Base-by-base conservation (phyloP, 2,113 vertebrate species). In the Microtus montanus region DNA sequence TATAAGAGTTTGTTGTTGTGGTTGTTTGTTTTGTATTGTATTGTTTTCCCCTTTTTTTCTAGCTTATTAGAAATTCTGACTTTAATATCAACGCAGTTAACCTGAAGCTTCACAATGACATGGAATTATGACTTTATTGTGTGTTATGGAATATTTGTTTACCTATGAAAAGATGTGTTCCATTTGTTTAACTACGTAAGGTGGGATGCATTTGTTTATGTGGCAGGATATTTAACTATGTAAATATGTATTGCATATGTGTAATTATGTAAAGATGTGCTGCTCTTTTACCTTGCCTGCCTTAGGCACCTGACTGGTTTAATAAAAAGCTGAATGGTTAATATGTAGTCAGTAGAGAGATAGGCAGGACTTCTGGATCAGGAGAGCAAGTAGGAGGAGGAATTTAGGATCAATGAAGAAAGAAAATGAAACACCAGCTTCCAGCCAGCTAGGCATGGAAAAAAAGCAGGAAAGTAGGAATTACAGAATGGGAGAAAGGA, bases 61-160 rank as follows among this genome's bases (percentile, higher is more conserved):
- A 93, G 73, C 11, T 95, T 7, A 1, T 80, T 52, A 84, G 73
- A 41, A 84, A 26, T 84, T 95, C 92, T 71, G 11, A 2, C 73
- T 95, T 86, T 89, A 86, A 93, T n/a, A 89, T 35, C 19, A 92
- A 94, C 20, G 12, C 38, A 85, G n/a, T 33, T 86, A 58, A 30
- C 78, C 30, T 85, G 15, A 83, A 19, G 33, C 73, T 83, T 35
- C 20, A 22, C 1, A 9, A 71, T 14, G 22, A 66, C 28, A 71
- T 93, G 58, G 22, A 5, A 85, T 63, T 78, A 10, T 66, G 2
- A 5, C 17, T 61, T 93, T 94, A 13, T 33, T 92, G 0, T 79
- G 52, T 71, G 13, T 35, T 68, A 68, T 15, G 66, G 30, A 35
- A 15, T 35, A 35, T 33, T 68, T 15, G 12, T 35, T 68, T 35